A percentile compares a stretch with the other conserved stretches of the same genome.
These are phyloP conservation scores for Dichetophora obliterata DNA, from an alignment of 2,888 invertebrate species.

Conservation along the genomic window DNA sequence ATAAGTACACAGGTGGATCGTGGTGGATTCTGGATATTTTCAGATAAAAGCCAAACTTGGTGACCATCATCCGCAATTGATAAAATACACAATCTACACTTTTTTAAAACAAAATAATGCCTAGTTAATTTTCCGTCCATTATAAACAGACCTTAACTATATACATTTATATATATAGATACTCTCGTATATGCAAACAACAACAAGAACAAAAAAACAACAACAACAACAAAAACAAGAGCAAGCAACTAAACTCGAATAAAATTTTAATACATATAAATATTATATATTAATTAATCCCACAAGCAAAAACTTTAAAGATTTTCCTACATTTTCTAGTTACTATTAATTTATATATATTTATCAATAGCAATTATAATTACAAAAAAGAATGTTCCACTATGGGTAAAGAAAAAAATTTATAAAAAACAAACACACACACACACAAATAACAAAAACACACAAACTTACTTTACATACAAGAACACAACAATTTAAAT, in stretches of 20 bases:
- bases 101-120: slow-evolving; percentile 54
- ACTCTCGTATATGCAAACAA: slow-evolving; percentile 24
- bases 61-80: too few species aligned
- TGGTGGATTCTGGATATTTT: too few species aligned
- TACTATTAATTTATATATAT: slow-evolving; percentile 35
- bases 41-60: too few species aligned
- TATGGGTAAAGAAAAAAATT: slow-evolving; percentile 17
- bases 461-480: slow-evolving; percentile 26
- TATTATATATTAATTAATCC: slow-evolving; percentile 33
- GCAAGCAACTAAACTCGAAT: slow-evolving; percentile 14
- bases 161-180: slow-evolving; percentile 50
- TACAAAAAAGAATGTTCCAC: neutral
- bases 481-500: slow-evolving; percentile 37
- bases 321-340: slow-evolving; percentile 36
- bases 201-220: slow-evolving; percentile 30
- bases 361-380: slow-evolving; percentile 42
- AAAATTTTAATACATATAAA: slow-evolving; percentile 20
- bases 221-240: slow-evolving; percentile 23
- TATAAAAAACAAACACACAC: slow-evolving; percentile 20
- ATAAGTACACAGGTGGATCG: too few species aligned
- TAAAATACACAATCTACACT: slow-evolving; percentile 39
- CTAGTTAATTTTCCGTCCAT: slow-evolving; percentile 70
- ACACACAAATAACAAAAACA: slow-evolving; percentile 38
- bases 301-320: slow-evolving; percentile 15
- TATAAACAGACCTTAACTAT: slow-evolving; percentile 70